Evolutionary conservation across 2,113 vertebrate species (phyloP), one percentile per base, ranked within the genome.

Genomic region (Hylia prasina): DNA sequence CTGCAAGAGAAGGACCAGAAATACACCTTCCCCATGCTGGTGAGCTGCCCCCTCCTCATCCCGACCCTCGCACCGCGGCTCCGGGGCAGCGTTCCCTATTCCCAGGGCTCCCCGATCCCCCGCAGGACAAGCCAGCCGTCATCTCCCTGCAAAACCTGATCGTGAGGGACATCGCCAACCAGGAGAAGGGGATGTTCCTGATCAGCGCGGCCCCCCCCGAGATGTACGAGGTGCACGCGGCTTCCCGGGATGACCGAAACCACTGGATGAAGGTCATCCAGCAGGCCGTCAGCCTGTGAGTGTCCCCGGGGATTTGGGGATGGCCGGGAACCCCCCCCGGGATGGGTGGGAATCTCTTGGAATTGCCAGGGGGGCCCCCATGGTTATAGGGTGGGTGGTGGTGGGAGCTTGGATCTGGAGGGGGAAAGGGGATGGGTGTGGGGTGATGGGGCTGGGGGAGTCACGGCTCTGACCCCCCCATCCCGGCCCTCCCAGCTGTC

Each of bases 1-100:
- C 98, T 99, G 65, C 99, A 99, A 96, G 99, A 99, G 96, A 99
- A 99, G 97, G 99, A 99, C 96, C 99, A 99, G 96, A 98, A 98
- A 81, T 99, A 98, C 95, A 98, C 98, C 87, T 99, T 99, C 85
- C 98, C 99, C 47, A 97, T 97, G 82, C 97, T 99, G 98, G 99
- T 99, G 96, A 98, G 98, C 87, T 1, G 0, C 17, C 19, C 23
- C 6, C 10, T 9, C 20, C 42, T 0, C 50, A 0, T 1, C 35
- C 42, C 5, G 1, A 1, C 13, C 33, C 53, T 18, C 15, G 2
- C 11, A 0, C 8, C 1, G 7, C 24, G 7, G 14, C 11, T 19
- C 35, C 3, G 0, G 20, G 25, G 27, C 11, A 1, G 25, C 12
- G 0, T 6, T 51, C 2, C 12, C 13, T 7, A 0, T 8, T 13